These are phyloP conservation scores for Platycnemis pennipes DNA, from an alignment of 2,888 invertebrate species.

Conservation along the genomic window DNA sequence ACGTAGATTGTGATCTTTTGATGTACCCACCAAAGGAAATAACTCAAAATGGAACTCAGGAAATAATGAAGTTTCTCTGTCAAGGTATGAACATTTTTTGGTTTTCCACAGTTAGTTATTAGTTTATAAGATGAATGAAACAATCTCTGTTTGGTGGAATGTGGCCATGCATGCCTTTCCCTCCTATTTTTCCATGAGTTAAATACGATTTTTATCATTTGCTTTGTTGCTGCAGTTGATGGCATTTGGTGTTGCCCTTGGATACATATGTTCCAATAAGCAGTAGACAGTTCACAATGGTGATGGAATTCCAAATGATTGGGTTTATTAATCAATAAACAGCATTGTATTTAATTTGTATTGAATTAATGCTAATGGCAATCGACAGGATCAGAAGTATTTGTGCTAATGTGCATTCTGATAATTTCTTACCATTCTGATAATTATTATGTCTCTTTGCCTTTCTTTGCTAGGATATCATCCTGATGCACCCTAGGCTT, in stretches of 20 bases:
- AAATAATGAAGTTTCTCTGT: slow-evolving; percentile 85
- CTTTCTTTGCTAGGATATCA: too few species aligned
- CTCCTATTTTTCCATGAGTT: too few species aligned
- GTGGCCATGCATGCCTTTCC: neutral
- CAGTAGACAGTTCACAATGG: neutral
- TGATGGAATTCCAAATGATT: neutral
- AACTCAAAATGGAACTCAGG: slow-evolving; percentile 82
- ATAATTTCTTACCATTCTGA: too few species aligned
- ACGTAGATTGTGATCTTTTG: slow-evolving; percentile 84
- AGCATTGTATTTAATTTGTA: neutral
- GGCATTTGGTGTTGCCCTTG: neutral
- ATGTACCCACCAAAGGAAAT: slow-evolving; percentile 85
- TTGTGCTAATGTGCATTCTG: too few species aligned
- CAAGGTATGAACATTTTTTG: slow-evolving; percentile 77
- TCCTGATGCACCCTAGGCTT: too few species aligned
- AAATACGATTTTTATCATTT: too few species aligned
- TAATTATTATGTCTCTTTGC: too few species aligned
- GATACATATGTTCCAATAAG: too few species aligned
- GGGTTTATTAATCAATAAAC: neutral
- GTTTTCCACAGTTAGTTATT: neutral
- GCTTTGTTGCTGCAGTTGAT: neutral
- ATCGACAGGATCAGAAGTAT: too few species aligned
- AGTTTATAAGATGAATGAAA: too few species aligned
- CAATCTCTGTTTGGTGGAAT: too few species aligned
- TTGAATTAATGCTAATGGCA: neutral